Evolutionary conservation across 1,140 invertebrate species (phyloP), one percentile per base, ranked within the genome.

Genomic region (Pseudomyrmex cubaensis): DNA sequence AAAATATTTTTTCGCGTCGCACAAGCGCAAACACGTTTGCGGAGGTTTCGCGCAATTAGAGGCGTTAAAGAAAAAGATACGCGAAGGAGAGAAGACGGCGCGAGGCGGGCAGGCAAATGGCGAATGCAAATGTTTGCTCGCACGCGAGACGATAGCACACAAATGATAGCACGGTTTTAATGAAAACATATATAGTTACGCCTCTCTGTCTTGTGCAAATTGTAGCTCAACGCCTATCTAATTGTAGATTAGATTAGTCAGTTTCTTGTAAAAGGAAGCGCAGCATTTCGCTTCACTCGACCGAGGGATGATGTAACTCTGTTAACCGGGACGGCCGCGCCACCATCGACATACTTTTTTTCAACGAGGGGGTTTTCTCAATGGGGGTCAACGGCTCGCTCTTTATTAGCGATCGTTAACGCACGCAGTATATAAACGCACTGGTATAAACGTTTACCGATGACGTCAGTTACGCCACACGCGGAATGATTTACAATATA

Each of bases 331-430:
- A 9, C 46, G 35, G 5, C 35, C 35, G 35, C 35, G 69, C 13
- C 61, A 35, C 4, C 56, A 56, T 25, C 54, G 69, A 22, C 74
- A 75, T 35, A 86, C 56, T 78, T 78, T 87, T 76, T 61, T 80
- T 57, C 62, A 56, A 52, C 50, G 72, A 22, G 22, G 59, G 73
- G 46, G 44, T 52, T 9, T 48, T 44, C 35, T 63, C 70, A 89
- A 67, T 88, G 80, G 87, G 87, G 87, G 87, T 89, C 82, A 85
- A 89, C 85, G 85, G 66, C 59, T 89, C 77, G 72, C 74, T 84
- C 74, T 63, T 83, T 56, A 78, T 89, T 89, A 89, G 59, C 77
- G 57, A 22, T 82, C 76, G 77, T 89, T 89, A 89, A 86, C 87
- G 63, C 82, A 52, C 35, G 1, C 62, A 22, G 57, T 35, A 7